Evolutionary conservation across 2,888 invertebrate genomes (phyloP), one percentile per base, ranked within the genome.

Genomic region (Polia nebulosa): DNA sequence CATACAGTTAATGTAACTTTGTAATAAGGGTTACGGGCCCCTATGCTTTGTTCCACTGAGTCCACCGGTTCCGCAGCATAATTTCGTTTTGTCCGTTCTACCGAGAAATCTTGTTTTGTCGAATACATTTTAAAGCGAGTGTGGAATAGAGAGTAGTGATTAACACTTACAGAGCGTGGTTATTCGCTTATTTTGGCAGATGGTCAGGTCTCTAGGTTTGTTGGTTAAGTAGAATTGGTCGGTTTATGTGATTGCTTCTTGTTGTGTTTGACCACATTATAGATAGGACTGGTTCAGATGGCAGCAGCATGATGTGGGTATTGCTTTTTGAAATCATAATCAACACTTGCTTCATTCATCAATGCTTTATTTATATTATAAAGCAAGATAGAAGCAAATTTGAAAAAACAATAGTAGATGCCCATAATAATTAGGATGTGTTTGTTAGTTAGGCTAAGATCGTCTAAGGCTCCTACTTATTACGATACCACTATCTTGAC

Each of bases 1-100:
- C 82, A 90, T 81, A 86, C 86, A 90, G 90, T 90, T 91, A 91
- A 90, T 90, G 89, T 92, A 92, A 94, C 93, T 94, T 92, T 88
- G 90, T 93, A 91, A 91, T 93, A 91, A 92, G 90, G 92, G 91
- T 89, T 90, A 88, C 72, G 58, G 83, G 86, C 85, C 86, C 85
- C 84, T 86, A 88, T 82, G 87, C 79, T 76, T 84, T 85, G 86
- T 87, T 81, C 84, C 85, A 20, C 36, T 22, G 57, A 71, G 67
- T 71, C 44, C 17, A 45, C 88, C 78, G 20, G 63, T 63, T 69
- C 83, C 86, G 87, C 81, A 92, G 92, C 91, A 93, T 94, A 93
- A 93, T 94, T 89, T 91, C 85, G 92, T 93, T 92, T 90, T 91
- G 91, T 85, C 88, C 88, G 88, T 88, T 89, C 88, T 87, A 87